Conservation (phyloP, 2,888 invertebrate genomes). For the Agonopterix alstromeriana region DNA sequence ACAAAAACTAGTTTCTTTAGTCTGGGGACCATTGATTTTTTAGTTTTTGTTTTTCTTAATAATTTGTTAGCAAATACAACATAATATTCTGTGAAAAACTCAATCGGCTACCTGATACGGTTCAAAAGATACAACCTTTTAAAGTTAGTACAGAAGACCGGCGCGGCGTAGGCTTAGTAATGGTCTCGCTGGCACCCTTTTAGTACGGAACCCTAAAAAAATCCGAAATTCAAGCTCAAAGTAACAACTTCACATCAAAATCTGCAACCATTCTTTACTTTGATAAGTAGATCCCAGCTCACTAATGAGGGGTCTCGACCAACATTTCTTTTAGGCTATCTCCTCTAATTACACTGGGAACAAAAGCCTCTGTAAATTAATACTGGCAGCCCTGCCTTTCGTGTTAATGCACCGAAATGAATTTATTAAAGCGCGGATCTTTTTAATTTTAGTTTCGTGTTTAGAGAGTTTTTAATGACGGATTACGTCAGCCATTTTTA, state of each 20-base stretch:
- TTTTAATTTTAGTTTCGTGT: neutral
- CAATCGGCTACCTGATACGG: no score
- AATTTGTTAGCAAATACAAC: no score
- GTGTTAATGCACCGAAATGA: constrained; percentile 11
- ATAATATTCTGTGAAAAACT: no score
- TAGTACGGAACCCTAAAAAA: neutral
- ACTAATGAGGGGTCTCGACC: constrained; percentile 28
- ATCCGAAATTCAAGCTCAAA: neutral
- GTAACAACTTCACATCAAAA: neutral
- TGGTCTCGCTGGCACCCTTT: neutral
- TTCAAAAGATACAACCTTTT: no score
- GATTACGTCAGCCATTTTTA: no score
- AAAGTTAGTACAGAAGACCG: neutral
- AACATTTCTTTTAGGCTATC: constrained; percentile 26
- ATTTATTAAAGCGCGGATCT: constrained; percentile 9
- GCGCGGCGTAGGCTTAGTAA: neutral
- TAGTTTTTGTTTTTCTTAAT: no score
- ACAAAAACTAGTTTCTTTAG: no score
- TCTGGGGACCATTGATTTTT: no score
- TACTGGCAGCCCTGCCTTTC: constrained; percentile 8
- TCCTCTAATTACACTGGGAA: constrained; percentile 29
- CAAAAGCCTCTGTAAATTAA: constrained; percentile 26
- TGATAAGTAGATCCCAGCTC: constrained; percentile 9
- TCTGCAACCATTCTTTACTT: constrained; percentile 4
- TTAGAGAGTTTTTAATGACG: no score